A percentile compares a stretch with the other conserved stretches of the same genome.
These are phyloP conservation scores for Labroides dimidiatus DNA, from an alignment of 2,797 vertebrate genomes.

Conservation along the genomic window DNA sequence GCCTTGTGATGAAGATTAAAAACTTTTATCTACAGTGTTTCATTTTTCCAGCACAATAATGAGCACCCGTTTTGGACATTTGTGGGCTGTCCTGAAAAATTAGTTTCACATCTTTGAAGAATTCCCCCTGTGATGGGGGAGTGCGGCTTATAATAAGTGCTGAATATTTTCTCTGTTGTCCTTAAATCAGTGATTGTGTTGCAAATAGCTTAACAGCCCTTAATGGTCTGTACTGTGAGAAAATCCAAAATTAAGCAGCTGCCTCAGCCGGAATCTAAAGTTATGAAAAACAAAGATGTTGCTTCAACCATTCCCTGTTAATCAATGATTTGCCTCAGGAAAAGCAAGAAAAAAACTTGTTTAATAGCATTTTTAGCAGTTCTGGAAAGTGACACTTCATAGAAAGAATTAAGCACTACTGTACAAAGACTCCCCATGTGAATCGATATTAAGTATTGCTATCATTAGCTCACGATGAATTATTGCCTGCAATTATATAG, in stretches of 20 bases:
- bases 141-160: background rate
- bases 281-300: constrained; percentile 15
- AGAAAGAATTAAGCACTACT: constrained; percentile 76
- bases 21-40: background rate
- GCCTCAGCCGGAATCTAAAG: constrained; percentile 33
- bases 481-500: constrained; percentile 85
- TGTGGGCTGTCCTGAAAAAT: background rate
- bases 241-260: background rate
- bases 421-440: constrained; percentile 78
- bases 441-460: constrained; percentile 84
- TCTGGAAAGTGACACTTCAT: constrained; percentile 66
- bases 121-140: background rate
- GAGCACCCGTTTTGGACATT: background rate
- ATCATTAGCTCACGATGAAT: constrained; percentile 82
- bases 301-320: constrained; percentile 39
- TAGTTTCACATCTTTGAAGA: background rate
- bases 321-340: constrained; percentile 50
- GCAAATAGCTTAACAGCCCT: background rate
- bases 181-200: background rate
- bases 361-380: constrained; percentile 66
- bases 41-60: background rate
- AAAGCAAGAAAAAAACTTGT: constrained; percentile 54
- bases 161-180: background rate
- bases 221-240: background rate
- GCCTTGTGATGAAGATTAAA: constrained; percentile 1